These are phyloP conservation scores for Diorhabda sublineata DNA, from an alignment of 1,140 invertebrate genomes.

Conservation along the genomic window DNA sequence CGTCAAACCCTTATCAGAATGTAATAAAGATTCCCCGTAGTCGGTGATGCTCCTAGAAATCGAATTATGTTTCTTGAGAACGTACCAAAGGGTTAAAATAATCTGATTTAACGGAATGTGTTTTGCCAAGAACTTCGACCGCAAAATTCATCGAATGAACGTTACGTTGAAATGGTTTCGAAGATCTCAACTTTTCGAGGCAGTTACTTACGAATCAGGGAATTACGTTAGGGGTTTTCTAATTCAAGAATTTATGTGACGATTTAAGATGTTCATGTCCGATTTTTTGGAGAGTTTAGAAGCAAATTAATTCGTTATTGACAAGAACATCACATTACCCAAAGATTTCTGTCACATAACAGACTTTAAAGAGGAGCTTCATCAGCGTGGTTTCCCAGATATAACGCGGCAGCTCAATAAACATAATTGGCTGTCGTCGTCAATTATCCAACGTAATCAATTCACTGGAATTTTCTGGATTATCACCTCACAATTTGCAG, in stretches of 20 bases:
- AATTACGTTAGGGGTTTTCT: no score
- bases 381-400: no score
- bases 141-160: no score
- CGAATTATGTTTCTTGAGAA: neutral
- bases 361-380: no score
- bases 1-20: conserved; percentile 12
- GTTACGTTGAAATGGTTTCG: no score
- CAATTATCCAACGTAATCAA: neutral
- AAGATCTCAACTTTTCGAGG: no score
- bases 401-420: no score
- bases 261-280: no score
- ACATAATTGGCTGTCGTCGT: neutral
- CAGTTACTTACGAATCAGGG: no score
- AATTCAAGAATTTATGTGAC: no score
- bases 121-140: neutral
- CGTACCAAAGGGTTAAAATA: conserved; percentile 1
- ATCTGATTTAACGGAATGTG: neutral
- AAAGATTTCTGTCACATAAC: neutral
- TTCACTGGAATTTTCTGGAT: no score
- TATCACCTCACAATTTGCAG: no score
- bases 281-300: neutral
- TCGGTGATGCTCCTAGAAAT: neutral
- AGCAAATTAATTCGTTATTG: neutral
- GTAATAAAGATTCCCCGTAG: conserved; percentile 2
- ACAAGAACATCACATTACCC: neutral